Conservation (phyloP, 1,140 invertebrate genomes). For the Thaumatotibia leucotreta region DNA sequence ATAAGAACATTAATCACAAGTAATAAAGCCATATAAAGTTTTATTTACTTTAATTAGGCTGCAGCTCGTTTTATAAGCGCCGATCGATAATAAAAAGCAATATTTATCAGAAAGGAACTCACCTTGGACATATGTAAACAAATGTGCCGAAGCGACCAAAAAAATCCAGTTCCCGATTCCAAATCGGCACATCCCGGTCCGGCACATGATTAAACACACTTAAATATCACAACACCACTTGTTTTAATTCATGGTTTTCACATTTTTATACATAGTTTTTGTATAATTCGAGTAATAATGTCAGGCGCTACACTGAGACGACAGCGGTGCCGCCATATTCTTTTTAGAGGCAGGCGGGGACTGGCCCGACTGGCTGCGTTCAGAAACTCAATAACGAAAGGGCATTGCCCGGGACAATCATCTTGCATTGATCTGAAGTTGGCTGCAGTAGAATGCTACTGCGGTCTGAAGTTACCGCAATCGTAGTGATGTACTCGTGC, state of each 20-base stretch:
- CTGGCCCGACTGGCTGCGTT: conserved; percentile 47
- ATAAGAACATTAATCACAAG: not conserved
- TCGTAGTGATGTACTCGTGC: not conserved
- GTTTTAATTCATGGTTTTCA: conserved; percentile 74
- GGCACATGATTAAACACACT: conserved; percentile 62
- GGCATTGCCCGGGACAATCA: conserved; percentile 64
- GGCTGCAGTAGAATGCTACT: not conserved
- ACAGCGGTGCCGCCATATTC: conserved; percentile 63
- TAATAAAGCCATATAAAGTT: not conserved
- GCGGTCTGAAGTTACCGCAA: conserved; percentile 36
- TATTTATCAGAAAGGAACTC: conserved; percentile 63
- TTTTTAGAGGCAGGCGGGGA: conserved; percentile 22
- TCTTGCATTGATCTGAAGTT: conserved; percentile 27
- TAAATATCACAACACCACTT: conserved; percentile 53
- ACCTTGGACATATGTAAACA: conserved; percentile 75
- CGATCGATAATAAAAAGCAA: conserved; percentile 64
- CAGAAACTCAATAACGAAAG: conserved; percentile 67
- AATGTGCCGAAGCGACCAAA: conserved; percentile 60
- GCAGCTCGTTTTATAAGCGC: not conserved
- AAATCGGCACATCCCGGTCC: conserved; percentile 69
- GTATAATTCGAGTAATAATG: conserved; percentile 38
- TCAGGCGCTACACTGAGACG: conserved; percentile 31
- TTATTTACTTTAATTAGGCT: not conserved
- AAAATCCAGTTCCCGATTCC: conserved; percentile 70
- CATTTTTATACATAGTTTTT: conserved; percentile 70